These are phyloP conservation scores for Drosophila ustulata DNA, from an alignment of 2,888 invertebrate genomes.

Conservation along the genomic window DNA sequence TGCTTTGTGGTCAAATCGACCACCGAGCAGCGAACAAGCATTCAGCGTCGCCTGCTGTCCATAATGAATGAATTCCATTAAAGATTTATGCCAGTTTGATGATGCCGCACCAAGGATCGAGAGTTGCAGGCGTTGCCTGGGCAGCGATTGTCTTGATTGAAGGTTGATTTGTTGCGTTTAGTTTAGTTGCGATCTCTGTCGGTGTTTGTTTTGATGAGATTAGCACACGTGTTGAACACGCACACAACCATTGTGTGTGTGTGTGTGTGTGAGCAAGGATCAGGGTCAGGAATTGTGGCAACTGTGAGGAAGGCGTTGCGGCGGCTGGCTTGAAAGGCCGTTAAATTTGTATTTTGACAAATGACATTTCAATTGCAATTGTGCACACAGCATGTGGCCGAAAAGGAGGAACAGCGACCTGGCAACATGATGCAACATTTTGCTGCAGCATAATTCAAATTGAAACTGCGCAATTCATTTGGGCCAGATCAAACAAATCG, in stretches of 20 bases:
- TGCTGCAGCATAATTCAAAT: conserved; percentile 68
- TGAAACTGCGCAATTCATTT: conserved; percentile 80
- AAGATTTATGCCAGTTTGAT: conserved; percentile 84
- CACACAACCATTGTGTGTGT: conserved; percentile 44
- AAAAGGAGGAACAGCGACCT: not conserved
- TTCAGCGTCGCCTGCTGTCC: conserved; percentile 47
- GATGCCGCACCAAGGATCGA: conserved; percentile 79
- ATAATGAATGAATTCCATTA: conserved; percentile 80
- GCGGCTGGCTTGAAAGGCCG: conserved; percentile 64
- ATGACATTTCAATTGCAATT: conserved; percentile 83
- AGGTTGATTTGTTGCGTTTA: conserved; percentile 81
- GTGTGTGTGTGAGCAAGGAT: conserved; percentile 19
- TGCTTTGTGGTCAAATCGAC: conserved; percentile 68
- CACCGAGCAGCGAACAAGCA: conserved; percentile 26
- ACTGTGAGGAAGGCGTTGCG: conserved; percentile 25
- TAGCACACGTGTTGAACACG: conserved; percentile 84
- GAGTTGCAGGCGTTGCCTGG: conserved; percentile 28
- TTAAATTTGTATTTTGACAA: conserved; percentile 83
- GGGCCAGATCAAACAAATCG: conserved; percentile 78
- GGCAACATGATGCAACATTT: conserved; percentile 26
- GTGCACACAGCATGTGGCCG: conserved; percentile 61
- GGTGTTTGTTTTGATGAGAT: conserved; percentile 68
- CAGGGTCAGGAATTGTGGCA: not conserved
- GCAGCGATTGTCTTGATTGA: conserved; percentile 75
- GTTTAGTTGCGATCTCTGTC: conserved; percentile 43